phyloP scores from a whole-genome alignment of 1,140 invertebrate genomes.

The Harlomillsia oculata region DNA sequence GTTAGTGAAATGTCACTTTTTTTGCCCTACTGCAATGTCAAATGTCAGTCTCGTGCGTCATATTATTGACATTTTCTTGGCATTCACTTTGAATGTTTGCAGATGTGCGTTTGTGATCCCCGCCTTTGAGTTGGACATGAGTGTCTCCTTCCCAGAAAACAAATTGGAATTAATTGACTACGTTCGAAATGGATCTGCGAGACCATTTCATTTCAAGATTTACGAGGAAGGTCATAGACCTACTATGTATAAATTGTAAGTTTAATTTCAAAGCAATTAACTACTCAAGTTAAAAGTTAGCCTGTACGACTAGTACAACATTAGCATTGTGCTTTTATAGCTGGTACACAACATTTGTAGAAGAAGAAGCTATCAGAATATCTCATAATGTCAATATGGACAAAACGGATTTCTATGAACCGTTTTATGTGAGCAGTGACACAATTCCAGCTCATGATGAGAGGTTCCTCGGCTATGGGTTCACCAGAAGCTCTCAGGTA shows the following conservation, averaged over 20 bases:
- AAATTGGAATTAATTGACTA: constrained; percentile 65
- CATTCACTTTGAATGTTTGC: background rate
- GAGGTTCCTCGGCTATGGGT: constrained; percentile 46
- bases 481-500: constrained; percentile 46
- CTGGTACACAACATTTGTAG: constrained; percentile 15
- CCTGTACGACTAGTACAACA: background rate
- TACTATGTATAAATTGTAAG: constrained; percentile 79
- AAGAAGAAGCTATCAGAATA: constrained; percentile 25
- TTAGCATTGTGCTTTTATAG: constrained; percentile 7
- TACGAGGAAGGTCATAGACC: constrained; percentile 86
- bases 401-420: constrained; percentile 40
- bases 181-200: constrained; percentile 61
- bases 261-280: background rate
- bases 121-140: constrained; percentile 51
- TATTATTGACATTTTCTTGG: too few species aligned
- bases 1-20: too few species aligned
- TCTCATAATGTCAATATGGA: constrained; percentile 22
- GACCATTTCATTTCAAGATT: constrained; percentile 84
- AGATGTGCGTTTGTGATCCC: constrained; percentile 82
- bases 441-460: constrained; percentile 43
- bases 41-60: too few species aligned
- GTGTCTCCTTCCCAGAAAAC: constrained; percentile 63
- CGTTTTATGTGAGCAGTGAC: constrained; percentile 41
- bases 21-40: background rate
- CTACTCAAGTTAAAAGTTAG: background rate